Evolutionary conservation across 2,113 vertebrate genomes (phyloP).

Genomic region (Polypterus bichir): DNA sequence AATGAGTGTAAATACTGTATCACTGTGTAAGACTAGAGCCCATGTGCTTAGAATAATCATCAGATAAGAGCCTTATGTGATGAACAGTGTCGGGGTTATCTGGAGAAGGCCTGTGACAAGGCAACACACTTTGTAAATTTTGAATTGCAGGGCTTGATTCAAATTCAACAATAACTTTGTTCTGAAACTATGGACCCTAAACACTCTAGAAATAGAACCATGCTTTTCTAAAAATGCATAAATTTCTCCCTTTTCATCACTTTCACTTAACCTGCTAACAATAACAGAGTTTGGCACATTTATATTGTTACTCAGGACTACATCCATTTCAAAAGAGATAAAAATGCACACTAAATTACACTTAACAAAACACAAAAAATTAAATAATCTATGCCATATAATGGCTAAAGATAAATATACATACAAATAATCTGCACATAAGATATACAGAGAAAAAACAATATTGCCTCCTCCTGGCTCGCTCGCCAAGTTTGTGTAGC

Average conservation of each 20-base stretch:
- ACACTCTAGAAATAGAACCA: conserved; percentile 7
- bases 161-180: conserved; percentile 14
- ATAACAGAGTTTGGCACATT: conserved; percentile 11
- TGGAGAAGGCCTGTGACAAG: neutral
- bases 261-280: conserved; percentile 10
- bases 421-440: no score
- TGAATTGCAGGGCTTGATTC: conserved; percentile 9
- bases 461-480: no score
- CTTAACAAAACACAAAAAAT: no score
- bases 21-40: conserved; percentile 2
- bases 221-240: conserved; percentile 9
- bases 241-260: conserved; percentile 10
- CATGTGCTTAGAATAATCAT: neutral
- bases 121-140: neutral
- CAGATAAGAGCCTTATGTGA: conserved; percentile 3
- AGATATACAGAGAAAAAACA: no score
- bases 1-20: neutral
- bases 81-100: conserved; percentile 1
- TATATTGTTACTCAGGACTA: conserved; percentile 7
- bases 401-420: no score
- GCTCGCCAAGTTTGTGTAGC: no score
- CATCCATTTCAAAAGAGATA: conserved; percentile 8
- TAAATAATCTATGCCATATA: no score
- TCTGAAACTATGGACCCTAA: conserved; percentile 9
- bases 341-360: no score